These are phyloP conservation scores for Panthera uncia DNA, from an alignment of 2,113 vertebrate species.

Conservation along the genomic window DNA sequence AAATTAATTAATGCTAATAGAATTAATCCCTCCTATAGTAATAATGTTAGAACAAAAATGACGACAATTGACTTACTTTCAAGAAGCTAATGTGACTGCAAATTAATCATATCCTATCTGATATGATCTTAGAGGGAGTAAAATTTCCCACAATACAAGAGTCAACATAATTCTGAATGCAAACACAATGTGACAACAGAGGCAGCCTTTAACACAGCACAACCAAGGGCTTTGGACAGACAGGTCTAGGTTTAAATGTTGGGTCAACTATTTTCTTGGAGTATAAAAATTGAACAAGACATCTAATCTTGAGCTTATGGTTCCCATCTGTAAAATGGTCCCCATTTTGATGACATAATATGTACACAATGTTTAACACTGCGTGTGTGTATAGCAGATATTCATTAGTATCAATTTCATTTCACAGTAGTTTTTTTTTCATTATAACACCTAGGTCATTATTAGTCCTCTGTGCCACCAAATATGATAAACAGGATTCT, in stretches of 20 bases:
- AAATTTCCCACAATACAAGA: background rate
- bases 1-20: background rate
- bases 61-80: background rate
- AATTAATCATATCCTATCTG: background rate
- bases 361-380: background rate
- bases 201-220: background rate
- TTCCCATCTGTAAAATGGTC: background rate
- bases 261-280: background rate
- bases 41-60: background rate
- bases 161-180: background rate
- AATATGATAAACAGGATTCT: background rate
- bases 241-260: background rate
- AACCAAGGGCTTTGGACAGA: background rate
- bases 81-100: background rate
- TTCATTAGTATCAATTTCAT: background rate
- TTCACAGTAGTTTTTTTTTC: background rate
- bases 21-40: background rate
- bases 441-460: background rate
- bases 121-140: background rate
- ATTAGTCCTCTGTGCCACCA: background rate
- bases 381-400: background rate
- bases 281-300: background rate
- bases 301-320: background rate
- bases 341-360: background rate
- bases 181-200: background rate